Conservation (phyloP, 2,797 vertebrate genomes). For the Sternarchorhynchus goeldii region DNA sequence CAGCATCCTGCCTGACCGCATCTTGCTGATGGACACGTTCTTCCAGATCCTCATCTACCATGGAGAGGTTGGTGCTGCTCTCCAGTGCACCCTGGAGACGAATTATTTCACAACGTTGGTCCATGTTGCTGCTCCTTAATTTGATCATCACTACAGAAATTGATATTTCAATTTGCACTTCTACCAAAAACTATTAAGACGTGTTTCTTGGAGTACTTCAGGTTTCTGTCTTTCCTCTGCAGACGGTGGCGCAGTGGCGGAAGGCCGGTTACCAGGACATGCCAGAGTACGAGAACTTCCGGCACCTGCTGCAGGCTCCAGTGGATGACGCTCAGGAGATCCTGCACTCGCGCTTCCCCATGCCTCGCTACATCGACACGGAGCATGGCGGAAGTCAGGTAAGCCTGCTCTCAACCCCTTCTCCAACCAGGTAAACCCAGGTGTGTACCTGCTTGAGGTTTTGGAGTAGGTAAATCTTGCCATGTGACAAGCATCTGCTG, state of each 20-base stretch:
- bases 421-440: too few species aligned
- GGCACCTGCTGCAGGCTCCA: constrained; percentile 91
- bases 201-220: not conserved
- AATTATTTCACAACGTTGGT: too few species aligned
- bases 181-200: too few species aligned
- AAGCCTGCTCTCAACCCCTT: not conserved
- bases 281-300: constrained; percentile 94
- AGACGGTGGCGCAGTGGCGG: constrained; percentile 97
- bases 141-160: too few species aligned
- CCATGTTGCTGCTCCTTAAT: too few species aligned
- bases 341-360: constrained; percentile 92
- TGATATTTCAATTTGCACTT: too few species aligned
- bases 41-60: constrained; percentile 99
- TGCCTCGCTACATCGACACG: constrained; percentile 96
- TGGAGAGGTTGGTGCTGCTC: constrained; percentile 80
- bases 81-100: too few species aligned
- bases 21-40: constrained; percentile 98
- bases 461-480: too few species aligned
- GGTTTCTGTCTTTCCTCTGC: constrained; percentile 25
- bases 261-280: constrained; percentile 95
- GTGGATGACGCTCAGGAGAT: constrained; percentile 95
- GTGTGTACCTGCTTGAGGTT: too few species aligned
- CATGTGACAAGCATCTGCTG: too few species aligned
- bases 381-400: constrained; percentile 98
- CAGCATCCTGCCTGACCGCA: constrained; percentile 95